phyloP scores from a whole-genome alignment of 2,113 vertebrate species.

The Micronycteris hirsuta region DNA sequence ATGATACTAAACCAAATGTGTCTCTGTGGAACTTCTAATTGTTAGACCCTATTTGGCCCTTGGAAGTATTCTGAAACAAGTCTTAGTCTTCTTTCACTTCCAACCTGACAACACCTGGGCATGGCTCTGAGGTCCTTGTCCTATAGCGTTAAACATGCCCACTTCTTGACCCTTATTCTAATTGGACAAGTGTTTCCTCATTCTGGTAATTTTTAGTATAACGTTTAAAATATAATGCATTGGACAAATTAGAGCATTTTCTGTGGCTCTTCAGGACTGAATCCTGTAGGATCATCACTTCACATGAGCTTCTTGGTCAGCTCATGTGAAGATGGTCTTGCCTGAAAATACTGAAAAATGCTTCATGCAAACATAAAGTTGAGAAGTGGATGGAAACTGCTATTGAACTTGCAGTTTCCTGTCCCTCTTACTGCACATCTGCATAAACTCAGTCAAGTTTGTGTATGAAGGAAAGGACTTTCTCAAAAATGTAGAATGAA shows the following conservation, averaged over 20 bases:
- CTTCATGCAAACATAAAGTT: neutral
- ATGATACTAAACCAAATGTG: neutral
- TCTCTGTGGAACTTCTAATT: neutral
- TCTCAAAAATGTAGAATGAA: neutral
- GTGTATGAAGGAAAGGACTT: neutral
- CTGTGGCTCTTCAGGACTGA: accelerated
- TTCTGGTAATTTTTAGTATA: neutral
- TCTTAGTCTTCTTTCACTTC: neutral
- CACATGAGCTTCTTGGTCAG: neutral
- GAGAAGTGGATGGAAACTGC: too few species aligned
- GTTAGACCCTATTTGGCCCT: neutral
- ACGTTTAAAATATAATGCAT: neutral
- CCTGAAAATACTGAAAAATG: neutral
- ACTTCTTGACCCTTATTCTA: neutral
- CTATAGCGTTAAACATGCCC: neutral
- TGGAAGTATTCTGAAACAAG: neutral
- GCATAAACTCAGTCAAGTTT: neutral
- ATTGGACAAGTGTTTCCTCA: neutral
- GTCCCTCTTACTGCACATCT: neutral
- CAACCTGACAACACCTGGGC: neutral
- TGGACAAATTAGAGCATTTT: neutral
- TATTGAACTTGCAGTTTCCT: neutral
- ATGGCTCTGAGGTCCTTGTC: neutral
- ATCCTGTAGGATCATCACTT: neutral
- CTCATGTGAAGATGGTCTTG: neutral